phyloP scores from a whole-genome alignment of 2,113 vertebrate species.

The Sula dactylatra region DNA sequence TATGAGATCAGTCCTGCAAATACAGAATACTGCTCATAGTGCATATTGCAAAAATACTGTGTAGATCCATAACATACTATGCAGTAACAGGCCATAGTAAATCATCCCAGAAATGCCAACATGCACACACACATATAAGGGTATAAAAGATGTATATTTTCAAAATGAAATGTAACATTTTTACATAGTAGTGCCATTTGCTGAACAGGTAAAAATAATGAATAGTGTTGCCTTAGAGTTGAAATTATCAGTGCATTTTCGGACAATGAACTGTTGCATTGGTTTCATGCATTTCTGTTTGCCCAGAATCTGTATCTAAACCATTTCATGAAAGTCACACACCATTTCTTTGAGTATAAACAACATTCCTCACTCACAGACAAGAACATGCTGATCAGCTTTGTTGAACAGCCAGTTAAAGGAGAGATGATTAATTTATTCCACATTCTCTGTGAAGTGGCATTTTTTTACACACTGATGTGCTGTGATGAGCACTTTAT shows the following conservation, averaged over 20 bases:
- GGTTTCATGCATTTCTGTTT: not conserved
- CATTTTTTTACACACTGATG: not conserved
- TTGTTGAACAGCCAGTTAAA: not conserved
- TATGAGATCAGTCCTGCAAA: not conserved
- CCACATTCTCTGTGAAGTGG: not conserved
- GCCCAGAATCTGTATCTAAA: not conserved
- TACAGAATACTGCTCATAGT: not conserved
- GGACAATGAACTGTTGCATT: not conserved
- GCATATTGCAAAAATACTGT: not conserved
- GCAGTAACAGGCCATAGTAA: not conserved
- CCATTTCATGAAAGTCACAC: not conserved
- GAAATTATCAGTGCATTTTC: not conserved
- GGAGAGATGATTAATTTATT: constrained; percentile 4
- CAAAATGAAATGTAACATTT: not conserved
- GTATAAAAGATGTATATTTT: not conserved
- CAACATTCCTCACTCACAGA: not conserved
- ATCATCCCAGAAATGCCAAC: not conserved
- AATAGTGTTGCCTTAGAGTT: not conserved
- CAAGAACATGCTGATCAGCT: not conserved
- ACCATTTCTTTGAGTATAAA: constrained; percentile 7
- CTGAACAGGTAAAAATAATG: not conserved
- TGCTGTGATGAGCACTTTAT: constrained; percentile 19
- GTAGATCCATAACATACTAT: not conserved
- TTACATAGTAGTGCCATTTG: not conserved
- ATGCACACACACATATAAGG: not conserved